Conservation (phyloP, 2,888 invertebrate genomes). For the Ligdia adustata region DNA sequence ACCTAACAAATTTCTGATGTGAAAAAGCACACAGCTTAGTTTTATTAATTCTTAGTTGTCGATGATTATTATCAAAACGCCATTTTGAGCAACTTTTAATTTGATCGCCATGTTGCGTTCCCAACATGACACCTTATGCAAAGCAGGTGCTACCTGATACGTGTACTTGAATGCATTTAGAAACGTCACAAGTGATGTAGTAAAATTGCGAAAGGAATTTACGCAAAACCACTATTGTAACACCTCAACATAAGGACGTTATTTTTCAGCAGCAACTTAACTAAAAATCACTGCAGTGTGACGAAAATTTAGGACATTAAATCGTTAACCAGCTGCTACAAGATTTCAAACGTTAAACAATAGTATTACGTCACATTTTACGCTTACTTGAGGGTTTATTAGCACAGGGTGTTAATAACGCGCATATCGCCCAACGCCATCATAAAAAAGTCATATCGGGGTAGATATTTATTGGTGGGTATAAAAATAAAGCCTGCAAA, state of each 20-base stretch:
- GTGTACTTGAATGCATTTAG: slow-evolving; percentile 53
- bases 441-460: slow-evolving; percentile 74
- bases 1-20: too few relatives aligned
- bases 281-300: slow-evolving; percentile 30
- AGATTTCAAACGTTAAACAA: slow-evolving; percentile 41
- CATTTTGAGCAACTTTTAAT: too few relatives aligned
- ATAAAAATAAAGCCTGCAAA: slow-evolving; percentile 66
- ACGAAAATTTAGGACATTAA: slow-evolving; percentile 43
- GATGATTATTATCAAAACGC: too few relatives aligned
- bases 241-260: neutral
- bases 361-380: slow-evolving; percentile 55
- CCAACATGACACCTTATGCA: slow-evolving; percentile 81
- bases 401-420: slow-evolving; percentile 53
- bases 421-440: slow-evolving; percentile 67
- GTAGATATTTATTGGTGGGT: slow-evolving; percentile 60
- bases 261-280: neutral
- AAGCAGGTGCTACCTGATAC: slow-evolving; percentile 83
- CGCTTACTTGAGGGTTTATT: slow-evolving; percentile 50
- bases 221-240: neutral
- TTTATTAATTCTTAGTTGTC: too few relatives aligned
- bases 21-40: too few relatives aligned
- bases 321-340: slow-evolving; percentile 45
- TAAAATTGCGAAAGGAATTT: slow-evolving; percentile 11
- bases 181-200: slow-evolving; percentile 51
- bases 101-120: too few relatives aligned